Base-by-base conservation (phyloP, 2,113 vertebrate species). In the Oryctolagus cuniculus region DNA sequence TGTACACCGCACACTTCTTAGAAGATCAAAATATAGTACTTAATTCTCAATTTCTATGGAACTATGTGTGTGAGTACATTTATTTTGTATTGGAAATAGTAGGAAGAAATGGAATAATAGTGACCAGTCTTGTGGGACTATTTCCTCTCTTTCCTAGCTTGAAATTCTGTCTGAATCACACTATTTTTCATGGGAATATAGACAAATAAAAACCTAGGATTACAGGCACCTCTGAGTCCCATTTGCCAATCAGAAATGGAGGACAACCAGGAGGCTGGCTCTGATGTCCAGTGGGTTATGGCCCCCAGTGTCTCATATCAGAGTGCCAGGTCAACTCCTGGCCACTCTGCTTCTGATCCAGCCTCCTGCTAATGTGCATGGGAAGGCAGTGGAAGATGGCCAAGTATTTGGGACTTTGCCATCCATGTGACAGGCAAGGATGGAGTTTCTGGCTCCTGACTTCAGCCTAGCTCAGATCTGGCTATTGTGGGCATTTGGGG, bases 1-100 rank as follows among this genome's bases (percentile, higher is more conserved):
- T 72, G 84, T 85, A 70, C 53, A 58, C 13, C 10, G 24, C 9
- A 84, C 7, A 44, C 31, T 69, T 80, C 19, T 51, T 74, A 6
- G 82, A 51, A 66, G 70, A 95, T 75, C 61, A 66, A 89, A 94
- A 49, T 51, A 29, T 1, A 70, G 13, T 73, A 51, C 36, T 49
- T 92, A 31, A 78, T 70, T 89, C 31, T 97, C 86, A 95, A 86
- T 89, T 92, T 89, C 31, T 72, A 2, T 87, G 89, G 44, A 83
- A 67, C 53, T 63, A 13, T 72, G 44, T 49, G 21, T 34, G 6
- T 90, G 29, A 63, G 64, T 67, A 77, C 10, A 55, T 78, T 91
- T 92, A 49, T 77, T 92, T 82, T 94, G 44, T 75, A n/a, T 78
- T 58, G 77, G 63, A 11, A 86, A 93, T 31, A 69, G 72, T 87